Base-by-base conservation (phyloP, 2,113 vertebrate species). In the Cygnus buccinator region DNA sequence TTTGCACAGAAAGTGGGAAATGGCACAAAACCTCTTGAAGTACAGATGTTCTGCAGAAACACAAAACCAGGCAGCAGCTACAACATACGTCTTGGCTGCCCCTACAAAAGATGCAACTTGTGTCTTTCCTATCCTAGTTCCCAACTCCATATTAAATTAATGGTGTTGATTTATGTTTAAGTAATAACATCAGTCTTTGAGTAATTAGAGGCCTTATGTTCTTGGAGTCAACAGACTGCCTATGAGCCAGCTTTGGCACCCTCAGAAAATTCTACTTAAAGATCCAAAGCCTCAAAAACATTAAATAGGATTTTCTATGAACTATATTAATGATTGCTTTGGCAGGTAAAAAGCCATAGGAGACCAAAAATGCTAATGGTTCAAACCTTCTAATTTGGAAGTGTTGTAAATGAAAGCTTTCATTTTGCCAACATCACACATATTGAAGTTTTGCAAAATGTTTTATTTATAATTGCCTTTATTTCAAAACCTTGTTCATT, bases 141-240 rank as follows among this genome's bases (percentile, higher is more conserved):
- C 78, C 65, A 84, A 59, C n/a, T 81, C 28, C 22, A 8, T 71
- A 90, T 80, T 90, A 93, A 89, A 93, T 84, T 86, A 91, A 91
- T 66, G 70, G 48, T 94, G 80, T 85, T 94, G 66, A 91, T 76
- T 96, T 93, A 25, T 87, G 87, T 84, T 89, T 92, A 81, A 84
- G 50, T 62, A 93, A 94, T 39, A 92, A 84, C 41, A 95, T 76
- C 41, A 41, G 44, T 93, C 75, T 91, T 87, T 0, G 0, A 87
- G 54, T 91, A 93, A 94, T 77, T 73, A 90, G 70, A 90, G 12
- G n/a, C 54, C 91, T 93, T 82, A 85, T 71, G 75, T 73, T 85
- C 84, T 85, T 58, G 78, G 68, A 11, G 3, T 80, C 72, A 89
- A 94, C 46, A 88, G 67, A 92, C 75, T 71, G 55, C 78, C 55